Percentiles rank a stretch among this genome's conserved stretches.
phyloP scores from a whole-genome alignment of 2,113 vertebrate genomes.

The mouse (Mus musculus) region DNA sequence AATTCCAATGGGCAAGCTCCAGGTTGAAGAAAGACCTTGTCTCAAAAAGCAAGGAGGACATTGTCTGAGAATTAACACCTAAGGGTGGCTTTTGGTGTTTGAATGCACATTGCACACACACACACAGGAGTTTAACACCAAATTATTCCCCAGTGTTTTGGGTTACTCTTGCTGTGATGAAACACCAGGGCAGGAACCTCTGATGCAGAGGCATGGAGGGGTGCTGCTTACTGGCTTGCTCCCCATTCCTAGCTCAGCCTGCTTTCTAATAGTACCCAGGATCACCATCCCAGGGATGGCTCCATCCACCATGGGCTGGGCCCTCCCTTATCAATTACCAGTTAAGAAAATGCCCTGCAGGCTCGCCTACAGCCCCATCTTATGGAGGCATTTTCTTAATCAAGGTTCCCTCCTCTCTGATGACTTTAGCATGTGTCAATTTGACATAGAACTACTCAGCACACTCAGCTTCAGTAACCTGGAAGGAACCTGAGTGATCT shows the following conservation, averaged over 20 bases:
- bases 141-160: neutral
- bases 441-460: neutral
- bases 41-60: neutral
- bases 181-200: neutral
- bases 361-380: neutral
- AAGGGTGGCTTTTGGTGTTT: neutral
- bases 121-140: neutral
- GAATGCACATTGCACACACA: too few relatives aligned
- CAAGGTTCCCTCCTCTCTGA: neutral
- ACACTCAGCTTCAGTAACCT: neutral
- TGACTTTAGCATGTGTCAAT: neutral
- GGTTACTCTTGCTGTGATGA: neutral
- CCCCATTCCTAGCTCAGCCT: neutral
- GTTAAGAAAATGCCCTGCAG: neutral
- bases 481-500: neutral
- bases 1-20: neutral
- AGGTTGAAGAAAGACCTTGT: neutral
- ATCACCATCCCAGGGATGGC: neutral
- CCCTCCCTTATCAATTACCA: neutral
- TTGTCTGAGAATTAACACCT: neutral
- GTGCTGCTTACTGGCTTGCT: neutral
- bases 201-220: neutral
- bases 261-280: neutral
- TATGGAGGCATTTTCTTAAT: neutral
- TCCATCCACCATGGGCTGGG: neutral